phyloP scores from a whole-genome alignment of 2,797 vertebrate species.

The Scolopax rusticola region DNA sequence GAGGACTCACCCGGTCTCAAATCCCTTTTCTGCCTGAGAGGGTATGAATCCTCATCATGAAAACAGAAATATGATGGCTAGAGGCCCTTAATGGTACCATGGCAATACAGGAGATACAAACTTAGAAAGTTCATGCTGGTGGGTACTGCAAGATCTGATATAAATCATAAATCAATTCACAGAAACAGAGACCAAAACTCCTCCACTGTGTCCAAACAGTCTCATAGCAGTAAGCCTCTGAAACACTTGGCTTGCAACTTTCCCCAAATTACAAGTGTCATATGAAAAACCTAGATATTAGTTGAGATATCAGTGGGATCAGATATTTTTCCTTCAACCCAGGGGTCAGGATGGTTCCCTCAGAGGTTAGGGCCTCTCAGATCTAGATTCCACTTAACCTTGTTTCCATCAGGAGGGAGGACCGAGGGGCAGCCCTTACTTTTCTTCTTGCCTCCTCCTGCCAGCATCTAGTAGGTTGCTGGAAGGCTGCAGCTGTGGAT shows the following conservation, averaged over 20 bases:
- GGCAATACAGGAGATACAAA: not conserved
- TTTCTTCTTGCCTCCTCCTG: not conserved
- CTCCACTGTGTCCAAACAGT: not conserved
- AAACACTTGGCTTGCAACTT: not conserved
- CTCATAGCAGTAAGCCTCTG: not conserved
- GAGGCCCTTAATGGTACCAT: not conserved
- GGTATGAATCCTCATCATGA: fast-evolving
- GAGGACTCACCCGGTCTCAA: not conserved
- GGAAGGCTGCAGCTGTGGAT: not conserved
- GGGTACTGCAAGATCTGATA: fast-evolving
- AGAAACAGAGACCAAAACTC: not conserved
- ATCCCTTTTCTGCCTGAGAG: not conserved
- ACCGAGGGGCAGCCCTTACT: not conserved
- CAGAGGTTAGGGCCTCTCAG: not conserved
- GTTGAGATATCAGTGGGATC: not conserved
- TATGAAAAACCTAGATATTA: not conserved
- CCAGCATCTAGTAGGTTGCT: not conserved
- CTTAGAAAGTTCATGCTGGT: not conserved
- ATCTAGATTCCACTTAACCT: not conserved
- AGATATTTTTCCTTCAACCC: not conserved
- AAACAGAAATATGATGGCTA: no score
- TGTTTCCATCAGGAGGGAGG: not conserved
- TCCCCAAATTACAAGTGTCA: not conserved
- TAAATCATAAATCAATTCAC: not conserved
- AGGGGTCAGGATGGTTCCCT: not conserved